Evolutionary conservation across 2,113 vertebrate species (phyloP).

Genomic region (Chloropsis cyanopogon): DNA sequence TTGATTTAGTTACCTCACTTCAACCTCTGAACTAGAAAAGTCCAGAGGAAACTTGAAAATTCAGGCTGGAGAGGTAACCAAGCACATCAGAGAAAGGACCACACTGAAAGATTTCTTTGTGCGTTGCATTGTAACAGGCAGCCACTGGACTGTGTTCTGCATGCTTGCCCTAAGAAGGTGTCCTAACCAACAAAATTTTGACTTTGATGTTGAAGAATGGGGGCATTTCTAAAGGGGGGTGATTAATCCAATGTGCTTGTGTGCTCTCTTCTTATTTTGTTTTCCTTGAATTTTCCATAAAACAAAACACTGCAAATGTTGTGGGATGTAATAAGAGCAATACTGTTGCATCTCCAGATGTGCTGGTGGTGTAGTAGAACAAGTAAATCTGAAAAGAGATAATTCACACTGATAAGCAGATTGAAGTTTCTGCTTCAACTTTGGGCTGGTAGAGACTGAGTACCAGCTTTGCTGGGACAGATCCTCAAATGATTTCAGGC

Average conservation of each 20-base stretch:
- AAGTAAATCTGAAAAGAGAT: neutral
- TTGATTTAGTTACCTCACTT: neutral
- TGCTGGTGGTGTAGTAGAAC: neutral
- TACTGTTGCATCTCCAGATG: neutral
- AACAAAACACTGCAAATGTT: neutral
- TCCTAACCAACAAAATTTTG: neutral
- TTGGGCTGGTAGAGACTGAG: neutral
- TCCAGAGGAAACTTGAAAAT: neutral
- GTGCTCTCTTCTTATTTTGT: no score
- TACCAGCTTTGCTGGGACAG: neutral
- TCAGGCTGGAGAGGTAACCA: neutral
- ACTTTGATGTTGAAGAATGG: neutral
- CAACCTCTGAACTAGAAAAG: neutral
- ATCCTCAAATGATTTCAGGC: neutral
- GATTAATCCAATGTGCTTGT: neutral
- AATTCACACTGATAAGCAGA: neutral
- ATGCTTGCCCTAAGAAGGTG: rapidly evolving
- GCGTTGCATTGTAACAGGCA: neutral
- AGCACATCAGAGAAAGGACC: neutral
- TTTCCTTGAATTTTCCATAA: neutral
- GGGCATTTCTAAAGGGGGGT: neutral
- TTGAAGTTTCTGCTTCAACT: neutral
- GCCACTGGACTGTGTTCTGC: neutral
- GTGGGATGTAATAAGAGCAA: neutral
- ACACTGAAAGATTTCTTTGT: neutral